phyloP scores from a whole-genome alignment of 2,797 vertebrate genomes.

The Calcarius lapponicus region DNA sequence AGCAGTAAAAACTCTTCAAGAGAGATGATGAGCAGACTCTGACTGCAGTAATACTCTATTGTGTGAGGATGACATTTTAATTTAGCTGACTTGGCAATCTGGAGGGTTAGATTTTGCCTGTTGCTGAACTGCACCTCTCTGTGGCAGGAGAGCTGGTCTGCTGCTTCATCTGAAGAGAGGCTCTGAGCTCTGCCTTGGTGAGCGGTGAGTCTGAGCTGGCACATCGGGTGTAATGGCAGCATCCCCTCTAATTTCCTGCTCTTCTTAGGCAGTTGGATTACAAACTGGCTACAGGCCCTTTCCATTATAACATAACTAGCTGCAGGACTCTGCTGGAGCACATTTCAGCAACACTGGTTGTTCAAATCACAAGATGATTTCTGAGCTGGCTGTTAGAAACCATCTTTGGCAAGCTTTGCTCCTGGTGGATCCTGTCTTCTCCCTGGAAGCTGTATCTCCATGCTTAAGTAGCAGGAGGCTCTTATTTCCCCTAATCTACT shows the following conservation, averaged over 20 bases:
- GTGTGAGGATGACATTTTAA: constrained; percentile 51
- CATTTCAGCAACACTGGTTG: constrained; percentile 17
- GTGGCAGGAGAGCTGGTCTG: not conserved
- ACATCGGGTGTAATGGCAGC: not conserved
- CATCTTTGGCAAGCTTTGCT: constrained; percentile 19
- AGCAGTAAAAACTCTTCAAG: constrained; percentile 60
- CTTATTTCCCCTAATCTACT: constrained; percentile 18
- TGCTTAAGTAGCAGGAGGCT: constrained; percentile 16
- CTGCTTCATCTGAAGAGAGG: not conserved
- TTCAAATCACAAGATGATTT: constrained; percentile 46
- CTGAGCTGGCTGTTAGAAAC: constrained; percentile 35
- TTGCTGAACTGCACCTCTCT: not conserved
- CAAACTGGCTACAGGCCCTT: not conserved
- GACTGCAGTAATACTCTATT: not conserved
- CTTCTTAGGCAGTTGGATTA: not conserved
- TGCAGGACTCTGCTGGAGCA: constrained; percentile 25
- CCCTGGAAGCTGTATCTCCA: constrained; percentile 18
- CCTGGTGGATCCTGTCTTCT: not conserved
- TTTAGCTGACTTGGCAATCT: constrained; percentile 10
- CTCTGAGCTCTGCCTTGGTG: not conserved
- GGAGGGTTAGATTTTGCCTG: not conserved
- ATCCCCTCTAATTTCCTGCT: not conserved
- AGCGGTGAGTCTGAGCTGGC: not conserved
- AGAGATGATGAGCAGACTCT: constrained; percentile 60
- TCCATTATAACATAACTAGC: constrained; percentile 35